Evolutionary conservation across 2,888 invertebrate species (phyloP).

Genomic region (Ferdinandea cuprea): DNA sequence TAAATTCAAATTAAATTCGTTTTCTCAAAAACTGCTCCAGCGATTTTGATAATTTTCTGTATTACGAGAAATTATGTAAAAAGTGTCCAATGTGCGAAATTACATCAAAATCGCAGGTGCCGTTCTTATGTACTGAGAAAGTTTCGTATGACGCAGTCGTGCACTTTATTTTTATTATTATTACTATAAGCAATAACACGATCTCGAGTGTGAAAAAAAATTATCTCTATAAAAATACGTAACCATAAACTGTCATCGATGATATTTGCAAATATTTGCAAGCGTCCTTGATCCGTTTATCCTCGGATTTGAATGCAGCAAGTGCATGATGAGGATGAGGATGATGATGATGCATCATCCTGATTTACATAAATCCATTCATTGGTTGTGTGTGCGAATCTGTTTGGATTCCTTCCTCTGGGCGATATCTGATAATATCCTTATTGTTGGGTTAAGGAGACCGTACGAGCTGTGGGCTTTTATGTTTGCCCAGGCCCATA

Average conservation of each 20-base stretch:
- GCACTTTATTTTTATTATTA: no score
- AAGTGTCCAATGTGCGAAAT: no score
- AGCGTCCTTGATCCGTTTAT: conserved; percentile 33
- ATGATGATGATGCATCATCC: conserved; percentile 24
- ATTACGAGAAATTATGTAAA: no score
- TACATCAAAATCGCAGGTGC: no score
- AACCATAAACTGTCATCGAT: conserved; percentile 28
- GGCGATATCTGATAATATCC: conserved; percentile 11
- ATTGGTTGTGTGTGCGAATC: conserved; percentile 1
- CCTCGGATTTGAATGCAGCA: conserved; percentile 13
- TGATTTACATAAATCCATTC: conserved; percentile 46
- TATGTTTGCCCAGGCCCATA: conserved; percentile 26
- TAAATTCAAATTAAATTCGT: no score
- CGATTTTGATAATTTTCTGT: no score
- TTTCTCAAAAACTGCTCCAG: no score
- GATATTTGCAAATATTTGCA: conserved; percentile 31
- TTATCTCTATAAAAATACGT: neutral
- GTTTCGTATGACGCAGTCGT: no score
- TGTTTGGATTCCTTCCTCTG: neutral
- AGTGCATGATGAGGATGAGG: conserved; percentile 7
- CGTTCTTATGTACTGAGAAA: no score
- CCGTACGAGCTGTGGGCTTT: no score
- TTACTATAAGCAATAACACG: neutral
- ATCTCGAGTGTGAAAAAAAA: conserved; percentile 18
- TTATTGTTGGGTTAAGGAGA: neutral